phyloP scores from a whole-genome alignment of 2,888 invertebrate species.

The Pteria penguin region DNA sequence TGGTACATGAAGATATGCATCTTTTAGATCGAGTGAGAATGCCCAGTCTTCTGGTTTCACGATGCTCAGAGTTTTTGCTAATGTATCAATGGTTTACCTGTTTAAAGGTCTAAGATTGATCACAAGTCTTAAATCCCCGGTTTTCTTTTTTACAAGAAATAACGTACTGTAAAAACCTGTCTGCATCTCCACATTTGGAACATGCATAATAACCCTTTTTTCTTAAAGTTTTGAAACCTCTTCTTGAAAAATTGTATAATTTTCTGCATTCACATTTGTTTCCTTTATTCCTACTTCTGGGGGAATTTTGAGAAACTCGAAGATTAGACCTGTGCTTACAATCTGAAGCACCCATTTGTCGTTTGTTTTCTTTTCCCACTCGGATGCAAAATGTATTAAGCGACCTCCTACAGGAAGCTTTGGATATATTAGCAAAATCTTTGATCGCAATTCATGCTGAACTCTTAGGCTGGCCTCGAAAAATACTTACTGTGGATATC shows the following conservation, averaged over 20 bases:
- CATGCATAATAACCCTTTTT: slow-evolving; percentile 7
- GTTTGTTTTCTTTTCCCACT: slow-evolving; percentile 23
- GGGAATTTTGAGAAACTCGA: slow-evolving; percentile 11
- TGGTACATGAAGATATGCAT: slow-evolving; percentile 27
- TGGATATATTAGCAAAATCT: slow-evolving; percentile 9
- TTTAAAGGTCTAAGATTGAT: slow-evolving; percentile 24
- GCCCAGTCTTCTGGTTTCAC: slow-evolving; percentile 25
- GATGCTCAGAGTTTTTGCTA: slow-evolving; percentile 4
- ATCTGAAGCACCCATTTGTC: slow-evolving; percentile 27
- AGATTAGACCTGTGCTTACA: slow-evolving; percentile 8
- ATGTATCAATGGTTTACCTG: slow-evolving; percentile 31
- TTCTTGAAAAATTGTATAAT: background rate
- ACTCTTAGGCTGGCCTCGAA: slow-evolving; percentile 36
- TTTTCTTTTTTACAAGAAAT: slow-evolving; percentile 30
- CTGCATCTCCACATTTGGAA: background rate
- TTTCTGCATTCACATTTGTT: background rate
- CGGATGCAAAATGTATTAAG: background rate
- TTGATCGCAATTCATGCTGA: slow-evolving; percentile 23
- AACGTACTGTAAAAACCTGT: slow-evolving; percentile 25
- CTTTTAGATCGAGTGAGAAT: slow-evolving; percentile 10
- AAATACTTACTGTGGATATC: slow-evolving; percentile 42
- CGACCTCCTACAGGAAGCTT: slow-evolving; percentile 25
- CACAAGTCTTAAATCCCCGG: slow-evolving; percentile 17
- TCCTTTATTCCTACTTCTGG: background rate
- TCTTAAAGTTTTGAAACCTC: background rate